Evolutionary conservation across 2,888 invertebrate genomes (phyloP), one percentile per base, ranked within the genome.

Genomic region (Drosophila yooni): DNA sequence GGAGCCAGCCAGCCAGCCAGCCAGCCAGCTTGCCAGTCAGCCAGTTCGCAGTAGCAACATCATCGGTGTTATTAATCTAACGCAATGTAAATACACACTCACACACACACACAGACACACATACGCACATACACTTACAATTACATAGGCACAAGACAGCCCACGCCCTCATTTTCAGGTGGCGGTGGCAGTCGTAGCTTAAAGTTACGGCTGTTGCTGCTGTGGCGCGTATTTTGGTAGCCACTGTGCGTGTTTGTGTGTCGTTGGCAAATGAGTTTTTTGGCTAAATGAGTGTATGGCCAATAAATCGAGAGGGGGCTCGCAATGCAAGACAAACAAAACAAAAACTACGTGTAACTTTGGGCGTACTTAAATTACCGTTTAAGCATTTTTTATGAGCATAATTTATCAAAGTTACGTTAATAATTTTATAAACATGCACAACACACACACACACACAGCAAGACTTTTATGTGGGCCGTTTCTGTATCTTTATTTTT

Each of bases 301-400:
- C 74, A 88, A 85, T 85, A 85, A 76, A 84, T 81, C 65, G 75
- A 70, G 67, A 60, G 48, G 50, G 40, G 66, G 36, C n/a, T 11
- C 21, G 25, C 25, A 25, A 15, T 15, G 8, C 15, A 27, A 36
- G 31, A 29, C 50, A 31, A 27, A 53, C n/a, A 33, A 11, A 29
- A 56, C 48, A 67, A 46, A 72, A 80, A 75, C 69, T 62, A 67
- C 67, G 67, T 62, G 66, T 48, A 79, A 86, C 79, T 86, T 83
- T 88, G 85, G 85, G 85, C 85, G 85, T 88, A 88, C 81, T 89
- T 82, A 84, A 87, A 89, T 89, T 88, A 85, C 80, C 81, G 78
- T 81, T 89, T 83, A 83, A 83, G 84, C 86, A 72, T 78, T 89
- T 88, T 87, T 89, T 89, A 88, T 82, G 88, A 81, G 82, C 88